Evolutionary conservation across 2,888 invertebrate species (phyloP).

Genomic region (Therioaphis trifolii): DNA sequence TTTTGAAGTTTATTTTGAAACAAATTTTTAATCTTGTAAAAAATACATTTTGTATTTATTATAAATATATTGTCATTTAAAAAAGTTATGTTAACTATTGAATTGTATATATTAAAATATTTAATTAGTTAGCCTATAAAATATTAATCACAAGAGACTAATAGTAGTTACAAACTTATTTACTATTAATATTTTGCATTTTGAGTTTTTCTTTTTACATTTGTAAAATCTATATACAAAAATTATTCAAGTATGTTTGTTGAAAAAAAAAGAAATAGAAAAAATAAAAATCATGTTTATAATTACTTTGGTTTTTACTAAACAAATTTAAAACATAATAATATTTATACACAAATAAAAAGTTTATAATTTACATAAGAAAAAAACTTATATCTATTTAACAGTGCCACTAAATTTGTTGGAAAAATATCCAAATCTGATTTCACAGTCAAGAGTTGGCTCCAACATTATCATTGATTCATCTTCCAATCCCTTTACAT

Average conservation of each 20-base stretch:
- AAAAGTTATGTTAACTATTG: neutral
- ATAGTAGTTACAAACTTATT: neutral
- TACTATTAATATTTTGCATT: neutral
- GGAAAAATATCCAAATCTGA: slow-evolving; percentile 56
- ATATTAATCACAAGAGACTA: neutral
- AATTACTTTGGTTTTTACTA: neutral
- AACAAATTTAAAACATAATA: neutral
- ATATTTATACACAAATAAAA: no score
- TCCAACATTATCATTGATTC: slow-evolving; percentile 71
- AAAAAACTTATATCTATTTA: neutral
- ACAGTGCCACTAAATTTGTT: slow-evolving; percentile 5
- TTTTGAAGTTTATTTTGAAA: slow-evolving; percentile 10
- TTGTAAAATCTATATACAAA: no score
- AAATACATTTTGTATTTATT: neutral
- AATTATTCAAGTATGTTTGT: no score
- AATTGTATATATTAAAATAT: neutral
- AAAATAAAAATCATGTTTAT: neutral
- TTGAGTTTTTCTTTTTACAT: neutral
- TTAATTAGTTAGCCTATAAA: neutral
- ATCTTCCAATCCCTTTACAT: slow-evolving; percentile 70
- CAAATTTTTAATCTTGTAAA: slow-evolving; percentile 11
- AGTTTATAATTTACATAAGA: no score
- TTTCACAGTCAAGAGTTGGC: slow-evolving; percentile 66
- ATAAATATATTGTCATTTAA: neutral
- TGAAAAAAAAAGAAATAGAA: no score